Percentiles rank a stretch among this genome's conserved stretches.
Evolutionary conservation across 2,888 invertebrate species (phyloP).

Genomic region (Papilio elwesi): DNA sequence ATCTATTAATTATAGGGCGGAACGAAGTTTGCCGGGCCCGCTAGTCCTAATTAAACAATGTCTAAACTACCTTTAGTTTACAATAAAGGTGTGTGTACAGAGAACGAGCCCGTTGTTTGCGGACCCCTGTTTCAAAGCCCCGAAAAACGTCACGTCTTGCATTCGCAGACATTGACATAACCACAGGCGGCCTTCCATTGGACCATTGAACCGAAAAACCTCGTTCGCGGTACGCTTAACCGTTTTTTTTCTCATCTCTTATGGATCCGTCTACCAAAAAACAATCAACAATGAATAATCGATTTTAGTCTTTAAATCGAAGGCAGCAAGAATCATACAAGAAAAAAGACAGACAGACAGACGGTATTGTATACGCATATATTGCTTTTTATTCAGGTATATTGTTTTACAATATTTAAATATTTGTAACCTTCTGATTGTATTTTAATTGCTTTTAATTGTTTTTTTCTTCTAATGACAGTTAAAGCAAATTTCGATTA

Average conservation of each 20-base stretch:
- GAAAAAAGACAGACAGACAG: not conserved
- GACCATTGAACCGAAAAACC: conserved; percentile 44
- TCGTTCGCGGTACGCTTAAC: conserved; percentile 21
- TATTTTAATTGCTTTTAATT: not conserved
- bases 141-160: not conserved
- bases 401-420: too few species aligned
- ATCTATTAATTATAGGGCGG: too few species aligned
- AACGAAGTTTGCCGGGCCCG: too few species aligned
- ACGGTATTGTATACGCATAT: not conserved
- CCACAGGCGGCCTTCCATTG: conserved; percentile 40
- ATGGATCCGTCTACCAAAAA: conserved; percentile 12
- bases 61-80: too few species aligned
- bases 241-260: conserved; percentile 30
- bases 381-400: not conserved
- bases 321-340: not conserved
- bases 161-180: conserved; percentile 44
- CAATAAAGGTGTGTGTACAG: not conserved
- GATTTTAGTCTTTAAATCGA: not conserved
- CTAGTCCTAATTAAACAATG: too few species aligned
- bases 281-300: not conserved
- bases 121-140: conserved; percentile 6
- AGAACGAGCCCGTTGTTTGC: not conserved
- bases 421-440: too few species aligned
- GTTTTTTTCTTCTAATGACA: not conserved
- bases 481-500: not conserved